Percentiles rank a stretch among this genome's conserved stretches.
Evolutionary conservation across 2,888 invertebrate genomes (phyloP).

Genomic region (Eilema depressum): DNA sequence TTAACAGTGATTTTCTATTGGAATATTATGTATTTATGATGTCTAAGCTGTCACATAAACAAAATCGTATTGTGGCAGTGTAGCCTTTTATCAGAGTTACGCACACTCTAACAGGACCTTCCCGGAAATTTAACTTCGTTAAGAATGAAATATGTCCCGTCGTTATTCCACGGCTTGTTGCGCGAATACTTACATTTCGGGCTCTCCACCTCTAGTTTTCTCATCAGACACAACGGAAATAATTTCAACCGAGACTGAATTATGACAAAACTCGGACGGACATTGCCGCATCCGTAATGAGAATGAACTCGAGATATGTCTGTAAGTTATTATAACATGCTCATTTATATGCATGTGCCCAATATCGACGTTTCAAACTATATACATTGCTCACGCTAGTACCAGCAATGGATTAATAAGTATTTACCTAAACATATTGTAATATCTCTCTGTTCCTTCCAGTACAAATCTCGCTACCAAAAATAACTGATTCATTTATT

Average conservation of each 20-base stretch:
- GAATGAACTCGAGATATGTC: slow-evolving; percentile 84
- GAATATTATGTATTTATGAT: slow-evolving; percentile 52
- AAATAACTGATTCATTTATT: background rate
- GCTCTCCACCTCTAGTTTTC: slow-evolving; percentile 85
- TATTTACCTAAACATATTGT: background rate
- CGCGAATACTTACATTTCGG: slow-evolving; percentile 84
- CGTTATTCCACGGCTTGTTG: slow-evolving; percentile 86
- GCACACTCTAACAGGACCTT: slow-evolving; percentile 82
- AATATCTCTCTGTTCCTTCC: background rate
- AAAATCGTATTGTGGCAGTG: slow-evolving; percentile 71
- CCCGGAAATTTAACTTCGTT: slow-evolving; percentile 87
- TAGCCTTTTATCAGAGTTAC: slow-evolving; percentile 84
- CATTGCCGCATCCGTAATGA: slow-evolving; percentile 87
- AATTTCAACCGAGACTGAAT: slow-evolving; percentile 87
- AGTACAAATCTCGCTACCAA: background rate
- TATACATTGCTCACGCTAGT: background rate
- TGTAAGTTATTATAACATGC: slow-evolving; percentile 83
- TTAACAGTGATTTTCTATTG: slow-evolving; percentile 33
- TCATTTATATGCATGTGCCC: slow-evolving; percentile 62
- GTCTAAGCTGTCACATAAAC: slow-evolving; percentile 61
- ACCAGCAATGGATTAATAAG: background rate
- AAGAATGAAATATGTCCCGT: slow-evolving; percentile 86
- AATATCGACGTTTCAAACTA: slow-evolving; percentile 68
- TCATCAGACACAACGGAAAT: slow-evolving; percentile 86
- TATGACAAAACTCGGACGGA: slow-evolving; percentile 87